These are phyloP conservation scores for Semicossyphus pulcher DNA, from an alignment of 2,113 vertebrate species.

Conservation along the genomic window DNA sequence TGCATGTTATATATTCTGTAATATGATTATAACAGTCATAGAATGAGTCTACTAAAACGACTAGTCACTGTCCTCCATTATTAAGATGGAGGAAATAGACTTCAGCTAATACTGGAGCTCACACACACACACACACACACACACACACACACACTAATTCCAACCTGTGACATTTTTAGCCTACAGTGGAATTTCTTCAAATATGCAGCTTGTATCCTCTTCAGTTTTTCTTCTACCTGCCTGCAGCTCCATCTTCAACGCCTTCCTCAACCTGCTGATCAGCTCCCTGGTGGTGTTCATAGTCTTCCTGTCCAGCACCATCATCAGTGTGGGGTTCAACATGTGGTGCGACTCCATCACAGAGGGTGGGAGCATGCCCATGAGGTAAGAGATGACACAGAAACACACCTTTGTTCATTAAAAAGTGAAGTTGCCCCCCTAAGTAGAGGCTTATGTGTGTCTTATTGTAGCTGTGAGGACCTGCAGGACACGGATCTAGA, in stretches of 20 bases:
- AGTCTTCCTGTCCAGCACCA: conserved; percentile 93
- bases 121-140: not conserved
- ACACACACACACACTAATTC: not conserved
- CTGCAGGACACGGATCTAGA: conserved; percentile 93
- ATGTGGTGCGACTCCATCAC: conserved; percentile 95
- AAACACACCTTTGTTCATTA: not conserved
- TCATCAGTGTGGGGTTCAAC: conserved; percentile 94
- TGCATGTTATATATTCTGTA: not conserved
- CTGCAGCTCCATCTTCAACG: conserved; percentile 91
- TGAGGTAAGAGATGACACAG: conserved; percentile 83
- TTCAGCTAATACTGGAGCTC: not conserved
- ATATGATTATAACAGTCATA: too few relatives aligned
- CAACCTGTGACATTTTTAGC: not conserved
- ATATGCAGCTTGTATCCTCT: not conserved
- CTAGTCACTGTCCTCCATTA: conserved; percentile 28
- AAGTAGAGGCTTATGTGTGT: not conserved
- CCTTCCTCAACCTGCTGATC: conserved; percentile 93
- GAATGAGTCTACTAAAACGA: conserved; percentile 11
- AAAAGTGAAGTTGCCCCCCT: not conserved
- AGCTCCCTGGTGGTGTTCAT: conserved; percentile 90
- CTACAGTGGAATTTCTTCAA: not conserved
- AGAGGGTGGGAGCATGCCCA: conserved; percentile 87
- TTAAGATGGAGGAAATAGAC: conserved; percentile 40
- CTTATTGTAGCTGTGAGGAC: conserved; percentile 90
- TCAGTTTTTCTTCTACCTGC: conserved; percentile 21